phyloP scores from a whole-genome alignment of 2,888 invertebrate species.

The Clepsis dumicolana region DNA sequence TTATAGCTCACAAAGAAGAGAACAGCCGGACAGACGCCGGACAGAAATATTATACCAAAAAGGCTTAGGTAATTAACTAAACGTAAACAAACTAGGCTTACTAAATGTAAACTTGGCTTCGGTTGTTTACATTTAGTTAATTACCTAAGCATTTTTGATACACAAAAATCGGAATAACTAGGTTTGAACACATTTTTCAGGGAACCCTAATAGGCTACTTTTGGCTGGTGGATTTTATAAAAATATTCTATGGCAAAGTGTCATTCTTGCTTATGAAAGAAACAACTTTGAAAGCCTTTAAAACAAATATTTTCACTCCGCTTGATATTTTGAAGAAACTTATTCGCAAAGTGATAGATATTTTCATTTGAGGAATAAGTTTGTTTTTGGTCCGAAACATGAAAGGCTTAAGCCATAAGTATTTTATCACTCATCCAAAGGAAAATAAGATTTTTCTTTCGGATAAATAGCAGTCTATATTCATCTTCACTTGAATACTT shows the following conservation, averaged over 20 bases:
- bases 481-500: slow-evolving; percentile 20
- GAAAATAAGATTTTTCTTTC: slow-evolving; percentile 19
- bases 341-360: slow-evolving; percentile 35
- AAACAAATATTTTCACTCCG: slow-evolving; percentile 14
- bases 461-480: slow-evolving; percentile 40
- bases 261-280: slow-evolving; percentile 28
- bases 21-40: no score
- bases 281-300: slow-evolving; percentile 32
- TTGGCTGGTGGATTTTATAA: slow-evolving; percentile 20
- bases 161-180: no score
- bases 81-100: no score
- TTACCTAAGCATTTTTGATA: no score
- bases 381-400: slow-evolving; percentile 34
- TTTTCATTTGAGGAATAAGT: slow-evolving; percentile 35
- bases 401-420: slow-evolving; percentile 38
- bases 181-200: background rate
- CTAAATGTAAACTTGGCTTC: no score
- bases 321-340: slow-evolving; percentile 15
- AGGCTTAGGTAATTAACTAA: no score
- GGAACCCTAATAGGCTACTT: background rate
- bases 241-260: slow-evolving; percentile 20
- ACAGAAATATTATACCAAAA: no score
- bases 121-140: no score
- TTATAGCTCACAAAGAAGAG: no score
- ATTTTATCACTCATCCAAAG: slow-evolving; percentile 10